Evolutionary conservation across 2,113 vertebrate species (phyloP).

Genomic region (Micromys minutus): DNA sequence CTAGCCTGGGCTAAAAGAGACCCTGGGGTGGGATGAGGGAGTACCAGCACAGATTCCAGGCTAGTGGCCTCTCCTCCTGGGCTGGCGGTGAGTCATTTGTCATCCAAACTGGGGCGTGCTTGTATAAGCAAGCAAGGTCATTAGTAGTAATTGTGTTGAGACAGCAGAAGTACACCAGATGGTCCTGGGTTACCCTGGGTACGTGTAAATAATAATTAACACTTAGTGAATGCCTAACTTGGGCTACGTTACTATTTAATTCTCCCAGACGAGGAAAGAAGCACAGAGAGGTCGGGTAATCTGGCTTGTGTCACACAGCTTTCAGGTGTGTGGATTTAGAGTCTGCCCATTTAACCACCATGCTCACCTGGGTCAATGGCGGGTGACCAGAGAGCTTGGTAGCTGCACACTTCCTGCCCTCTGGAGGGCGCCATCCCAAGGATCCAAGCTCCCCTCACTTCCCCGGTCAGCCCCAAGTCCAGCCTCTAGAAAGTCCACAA

Average conservation of each 20-base stretch:
- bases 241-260: neutral
- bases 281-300: neutral
- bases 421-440: neutral
- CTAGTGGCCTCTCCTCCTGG: neutral
- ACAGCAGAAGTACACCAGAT: neutral
- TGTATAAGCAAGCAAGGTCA: neutral
- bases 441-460: neutral
- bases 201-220: slow-evolving; percentile 34
- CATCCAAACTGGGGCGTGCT: neutral
- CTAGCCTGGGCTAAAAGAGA: neutral
- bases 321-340: neutral
- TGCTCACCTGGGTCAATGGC: neutral
- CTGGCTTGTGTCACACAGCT: neutral
- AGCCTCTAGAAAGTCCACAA: neutral
- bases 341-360: neutral
- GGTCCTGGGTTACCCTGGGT: neutral
- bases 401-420: neutral
- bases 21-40: too few species aligned
- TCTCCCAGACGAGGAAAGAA: neutral
- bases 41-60: neutral
- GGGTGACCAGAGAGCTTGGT: neutral
- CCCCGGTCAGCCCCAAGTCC: neutral
- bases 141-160: neutral
- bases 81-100: neutral
- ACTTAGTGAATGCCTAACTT: slow-evolving; percentile 3